A percentile compares a stretch with the other conserved stretches of the same genome.
Conservation (phyloP, 2,113 vertebrate species). For the Eolophus roseicapilla region DNA sequence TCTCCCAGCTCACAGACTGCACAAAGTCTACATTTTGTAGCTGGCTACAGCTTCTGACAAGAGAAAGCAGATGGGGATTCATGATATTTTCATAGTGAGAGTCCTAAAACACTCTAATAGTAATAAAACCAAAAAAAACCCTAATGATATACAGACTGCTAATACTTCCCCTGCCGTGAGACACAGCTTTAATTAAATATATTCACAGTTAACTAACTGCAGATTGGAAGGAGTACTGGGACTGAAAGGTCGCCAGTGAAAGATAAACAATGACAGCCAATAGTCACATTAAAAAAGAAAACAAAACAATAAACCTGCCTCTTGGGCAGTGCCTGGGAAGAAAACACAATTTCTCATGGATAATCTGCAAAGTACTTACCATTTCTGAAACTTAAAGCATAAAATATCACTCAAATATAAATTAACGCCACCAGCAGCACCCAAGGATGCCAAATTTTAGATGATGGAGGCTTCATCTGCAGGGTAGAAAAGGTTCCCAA, state of each 20-base stretch:
- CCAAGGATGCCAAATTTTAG: neutral
- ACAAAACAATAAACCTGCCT: neutral
- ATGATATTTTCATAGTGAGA: slow-evolving; percentile 8
- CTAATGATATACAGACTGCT: neutral
- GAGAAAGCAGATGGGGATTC: slow-evolving; percentile 6
- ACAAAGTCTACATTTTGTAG: neutral
- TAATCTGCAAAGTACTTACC: neutral
- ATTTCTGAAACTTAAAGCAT: neutral
- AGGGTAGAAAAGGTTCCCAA: neutral
- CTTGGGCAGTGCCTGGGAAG: neutral
- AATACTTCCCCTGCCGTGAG: slow-evolving; percentile 11
- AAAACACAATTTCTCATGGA: neutral
- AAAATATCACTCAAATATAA: neutral
- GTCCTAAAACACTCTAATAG: slow-evolving; percentile 7
- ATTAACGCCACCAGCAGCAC: neutral
- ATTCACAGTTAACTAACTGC: slow-evolving; percentile 8
- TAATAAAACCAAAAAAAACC: neutral
- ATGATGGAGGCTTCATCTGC: neutral
- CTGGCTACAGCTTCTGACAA: neutral
- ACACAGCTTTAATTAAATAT: slow-evolving; percentile 45
- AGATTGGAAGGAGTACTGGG: neutral
- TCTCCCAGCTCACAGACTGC: neutral
- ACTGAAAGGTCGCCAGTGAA: neutral
- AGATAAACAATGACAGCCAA: neutral
- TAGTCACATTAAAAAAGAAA: neutral